These are phyloP conservation scores for Euura lappo DNA, from an alignment of 1,140 invertebrate species.

Conservation along the genomic window DNA sequence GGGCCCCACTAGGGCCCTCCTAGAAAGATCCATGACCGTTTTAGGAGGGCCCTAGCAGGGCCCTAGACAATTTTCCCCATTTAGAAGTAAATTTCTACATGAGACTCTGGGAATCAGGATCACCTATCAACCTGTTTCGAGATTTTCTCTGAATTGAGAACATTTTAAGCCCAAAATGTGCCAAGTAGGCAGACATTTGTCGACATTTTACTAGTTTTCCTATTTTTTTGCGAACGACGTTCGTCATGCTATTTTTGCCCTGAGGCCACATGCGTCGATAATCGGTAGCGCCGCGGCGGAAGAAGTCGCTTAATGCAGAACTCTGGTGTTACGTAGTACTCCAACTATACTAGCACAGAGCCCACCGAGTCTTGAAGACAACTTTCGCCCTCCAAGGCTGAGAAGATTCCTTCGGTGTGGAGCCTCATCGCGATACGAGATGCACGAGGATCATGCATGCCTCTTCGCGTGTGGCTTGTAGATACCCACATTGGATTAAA, in stretches of 20 bases:
- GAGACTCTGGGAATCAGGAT: too few relatives aligned
- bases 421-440: constrained; percentile 33
- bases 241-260: background rate
- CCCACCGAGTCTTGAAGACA: constrained; percentile 35
- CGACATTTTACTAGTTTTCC: too few relatives aligned
- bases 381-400: constrained; percentile 60
- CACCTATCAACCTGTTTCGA: too few relatives aligned
- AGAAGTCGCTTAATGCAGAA: background rate
- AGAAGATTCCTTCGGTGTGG: constrained; percentile 47
- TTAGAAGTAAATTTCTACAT: too few relatives aligned
- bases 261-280: too few relatives aligned
- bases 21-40: too few relatives aligned
- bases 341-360: background rate
- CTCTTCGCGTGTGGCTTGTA: background rate
- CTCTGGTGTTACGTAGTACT: background rate
- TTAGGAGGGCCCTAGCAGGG: too few relatives aligned
- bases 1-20: too few relatives aligned
- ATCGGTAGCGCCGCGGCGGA: background rate
- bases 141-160: too few relatives aligned
- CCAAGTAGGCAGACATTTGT: too few relatives aligned
- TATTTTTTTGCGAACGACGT: background rate
- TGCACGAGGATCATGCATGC: background rate
- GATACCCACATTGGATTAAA: background rate
- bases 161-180: too few relatives aligned
- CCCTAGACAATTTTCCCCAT: too few relatives aligned